These are phyloP conservation scores for Thereva nobilitata DNA, from an alignment of 2,888 invertebrate species.

Conservation along the genomic window DNA sequence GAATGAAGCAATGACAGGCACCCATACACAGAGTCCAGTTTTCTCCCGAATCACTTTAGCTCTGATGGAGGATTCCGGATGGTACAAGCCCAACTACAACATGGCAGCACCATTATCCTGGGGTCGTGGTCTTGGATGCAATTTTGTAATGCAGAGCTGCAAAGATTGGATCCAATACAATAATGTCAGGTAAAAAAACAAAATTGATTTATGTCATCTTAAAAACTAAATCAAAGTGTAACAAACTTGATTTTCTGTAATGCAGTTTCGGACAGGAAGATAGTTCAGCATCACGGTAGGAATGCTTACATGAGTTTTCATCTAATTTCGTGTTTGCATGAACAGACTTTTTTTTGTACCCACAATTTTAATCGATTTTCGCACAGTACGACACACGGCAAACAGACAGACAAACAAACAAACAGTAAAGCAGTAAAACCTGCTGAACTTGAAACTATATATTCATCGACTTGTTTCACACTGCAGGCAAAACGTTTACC, in stretches of 20 bases:
- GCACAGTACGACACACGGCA: too few species aligned
- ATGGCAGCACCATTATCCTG: slow-evolving; percentile 87
- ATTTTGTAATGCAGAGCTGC: slow-evolving; percentile 92
- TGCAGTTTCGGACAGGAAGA: neutral
- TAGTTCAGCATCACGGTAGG: neutral
- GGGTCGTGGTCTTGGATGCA: slow-evolving; percentile 91
- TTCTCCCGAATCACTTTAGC: slow-evolving; percentile 95
- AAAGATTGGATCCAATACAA: slow-evolving; percentile 92
- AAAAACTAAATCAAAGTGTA: neutral
- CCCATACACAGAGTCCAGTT: slow-evolving; percentile 96
- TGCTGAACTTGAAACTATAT: too few species aligned
- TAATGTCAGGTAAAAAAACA: slow-evolving; percentile 63
- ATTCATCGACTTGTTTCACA: too few species aligned
- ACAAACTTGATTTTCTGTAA: neutral
- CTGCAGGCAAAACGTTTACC: too few species aligned
- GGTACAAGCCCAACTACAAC: slow-evolving; percentile 90
- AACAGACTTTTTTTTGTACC: too few species aligned
- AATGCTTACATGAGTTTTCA: neutral
- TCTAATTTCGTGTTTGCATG: too few species aligned
- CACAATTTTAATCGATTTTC: too few species aligned
- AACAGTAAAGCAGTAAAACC: too few species aligned
- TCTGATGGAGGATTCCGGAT: slow-evolving; percentile 97
- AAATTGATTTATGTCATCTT: neutral
- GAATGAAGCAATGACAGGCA: slow-evolving; percentile 99
- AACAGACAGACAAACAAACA: too few species aligned